Conservation (phyloP, 2,113 vertebrate genomes). For the Sinocyclocheilus rhinocerous region DNA sequence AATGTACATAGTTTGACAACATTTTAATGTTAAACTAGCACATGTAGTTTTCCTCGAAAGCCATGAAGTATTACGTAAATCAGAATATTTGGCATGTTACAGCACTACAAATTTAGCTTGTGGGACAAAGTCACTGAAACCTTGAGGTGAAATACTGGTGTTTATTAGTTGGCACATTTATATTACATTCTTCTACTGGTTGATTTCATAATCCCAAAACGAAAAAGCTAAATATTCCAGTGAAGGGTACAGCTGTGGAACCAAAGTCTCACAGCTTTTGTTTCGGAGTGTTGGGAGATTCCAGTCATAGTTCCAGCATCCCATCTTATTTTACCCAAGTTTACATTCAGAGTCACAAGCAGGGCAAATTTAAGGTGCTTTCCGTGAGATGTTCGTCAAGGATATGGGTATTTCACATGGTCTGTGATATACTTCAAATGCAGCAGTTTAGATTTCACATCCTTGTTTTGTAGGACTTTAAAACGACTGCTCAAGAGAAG, state of each 20-base stretch:
- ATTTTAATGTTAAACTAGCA: too few species aligned
- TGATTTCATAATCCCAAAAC: conserved; percentile 76
- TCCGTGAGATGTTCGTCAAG: neutral
- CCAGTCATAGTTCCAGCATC: neutral
- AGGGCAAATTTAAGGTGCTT: conserved; percentile 40
- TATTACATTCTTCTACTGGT: conserved; percentile 79
- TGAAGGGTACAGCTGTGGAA: conserved; percentile 63
- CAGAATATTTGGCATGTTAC: neutral
- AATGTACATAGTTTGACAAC: neutral
- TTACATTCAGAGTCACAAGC: conserved; percentile 38
- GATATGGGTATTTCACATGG: neutral
- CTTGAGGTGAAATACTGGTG: conserved; percentile 81
- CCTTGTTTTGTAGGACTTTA: neutral
- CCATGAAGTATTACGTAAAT: neutral
- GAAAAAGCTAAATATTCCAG: conserved; percentile 69
- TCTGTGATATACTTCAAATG: neutral
- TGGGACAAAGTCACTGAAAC: conserved; percentile 27
- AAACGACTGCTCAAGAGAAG: neutral
- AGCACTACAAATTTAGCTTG: too few species aligned
- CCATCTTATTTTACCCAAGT: neutral
- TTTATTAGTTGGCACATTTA: conserved; percentile 86
- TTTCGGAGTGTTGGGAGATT: neutral
- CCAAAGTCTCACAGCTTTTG: conserved; percentile 45
- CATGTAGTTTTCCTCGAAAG: neutral
- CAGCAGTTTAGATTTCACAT: conserved; percentile 13